Evolutionary conservation across 2,888 invertebrate genomes (phyloP).

Genomic region (Nomada lathburiana): DNA sequence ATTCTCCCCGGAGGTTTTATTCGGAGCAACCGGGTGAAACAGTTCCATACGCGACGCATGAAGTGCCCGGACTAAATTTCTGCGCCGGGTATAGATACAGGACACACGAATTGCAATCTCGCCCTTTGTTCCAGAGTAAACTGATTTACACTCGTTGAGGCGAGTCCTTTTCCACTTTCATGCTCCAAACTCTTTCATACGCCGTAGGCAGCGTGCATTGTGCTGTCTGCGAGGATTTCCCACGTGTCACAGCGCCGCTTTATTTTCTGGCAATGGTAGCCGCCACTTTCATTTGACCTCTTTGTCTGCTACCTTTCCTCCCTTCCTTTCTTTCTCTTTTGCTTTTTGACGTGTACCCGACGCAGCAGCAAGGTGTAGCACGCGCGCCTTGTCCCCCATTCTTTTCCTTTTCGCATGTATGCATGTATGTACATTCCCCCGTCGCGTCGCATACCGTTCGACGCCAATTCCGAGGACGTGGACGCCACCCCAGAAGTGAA

Average conservation of each 20-base stretch:
- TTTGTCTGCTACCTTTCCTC: conserved; percentile 27
- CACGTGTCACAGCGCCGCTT: conserved; percentile 70
- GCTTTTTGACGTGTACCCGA: conserved; percentile 25
- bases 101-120: conserved; percentile 53
- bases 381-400: conserved; percentile 1
- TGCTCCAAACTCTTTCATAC: conserved; percentile 48
- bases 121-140: conserved; percentile 46
- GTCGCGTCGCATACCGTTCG: conserved; percentile 53
- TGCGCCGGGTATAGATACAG: conserved; percentile 1
- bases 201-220: conserved; percentile 53
- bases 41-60: neutral
- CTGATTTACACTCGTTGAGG: conserved; percentile 61
- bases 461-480: conserved; percentile 54
- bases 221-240: conserved; percentile 66
- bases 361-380: conserved; percentile 23
- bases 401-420: neutral
- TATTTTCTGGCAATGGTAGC: conserved; percentile 70
- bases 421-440: conserved; percentile 2
- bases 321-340: neutral
- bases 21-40: neutral
- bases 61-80: conserved; percentile 10
- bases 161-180: conserved; percentile 50
- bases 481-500: conserved; percentile 59
- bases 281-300: conserved; percentile 60
- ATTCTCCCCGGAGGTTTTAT: neutral